Conservation (phyloP, 2,113 vertebrate genomes). For the Neogobius melanostomus region DNA sequence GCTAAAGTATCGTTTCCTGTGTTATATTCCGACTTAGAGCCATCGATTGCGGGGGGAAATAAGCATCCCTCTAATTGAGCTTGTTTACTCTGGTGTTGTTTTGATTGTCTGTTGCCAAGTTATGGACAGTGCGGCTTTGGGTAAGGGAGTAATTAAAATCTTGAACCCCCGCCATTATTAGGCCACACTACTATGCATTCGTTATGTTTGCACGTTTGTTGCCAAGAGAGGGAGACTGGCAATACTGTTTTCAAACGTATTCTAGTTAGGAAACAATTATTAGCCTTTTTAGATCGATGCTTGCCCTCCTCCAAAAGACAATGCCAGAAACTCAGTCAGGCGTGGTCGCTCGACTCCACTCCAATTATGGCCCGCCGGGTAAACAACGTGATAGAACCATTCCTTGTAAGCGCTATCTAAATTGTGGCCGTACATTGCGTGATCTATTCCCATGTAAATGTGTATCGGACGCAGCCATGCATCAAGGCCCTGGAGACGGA, state of each 20-base stretch:
- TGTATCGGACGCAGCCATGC: constrained; percentile 51
- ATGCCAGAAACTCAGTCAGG: constrained; percentile 40
- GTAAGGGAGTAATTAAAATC: constrained; percentile 64
- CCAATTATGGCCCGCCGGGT: constrained; percentile 30
- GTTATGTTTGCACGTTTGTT: constrained; percentile 42
- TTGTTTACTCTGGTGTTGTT: constrained; percentile 47
- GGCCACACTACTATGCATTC: constrained; percentile 18
- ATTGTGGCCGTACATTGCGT: constrained; percentile 20
- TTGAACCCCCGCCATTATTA: constrained; percentile 52
- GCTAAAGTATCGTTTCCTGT: background rate
- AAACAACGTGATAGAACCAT: constrained; percentile 37
- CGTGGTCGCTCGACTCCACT: constrained; percentile 26
- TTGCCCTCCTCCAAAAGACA: constrained; percentile 41
- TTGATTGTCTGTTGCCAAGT: constrained; percentile 38
- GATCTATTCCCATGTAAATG: constrained; percentile 39
- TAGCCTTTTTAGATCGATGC: constrained; percentile 36
- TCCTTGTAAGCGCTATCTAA: constrained; percentile 17
- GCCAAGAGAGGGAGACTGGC: constrained; percentile 36
- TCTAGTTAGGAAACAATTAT: constrained; percentile 36
- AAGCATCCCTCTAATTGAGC: constrained; percentile 10
- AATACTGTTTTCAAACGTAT: constrained; percentile 9
- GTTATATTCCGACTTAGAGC: background rate
- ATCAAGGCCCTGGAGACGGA: constrained; percentile 63
- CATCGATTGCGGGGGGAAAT: constrained; percentile 25
- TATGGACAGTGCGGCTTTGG: constrained; percentile 37